Percentiles rank a stretch among this genome's conserved stretches.
These are phyloP conservation scores for Vombatus ursinus DNA, from an alignment of 2,113 vertebrate species.

Conservation along the genomic window DNA sequence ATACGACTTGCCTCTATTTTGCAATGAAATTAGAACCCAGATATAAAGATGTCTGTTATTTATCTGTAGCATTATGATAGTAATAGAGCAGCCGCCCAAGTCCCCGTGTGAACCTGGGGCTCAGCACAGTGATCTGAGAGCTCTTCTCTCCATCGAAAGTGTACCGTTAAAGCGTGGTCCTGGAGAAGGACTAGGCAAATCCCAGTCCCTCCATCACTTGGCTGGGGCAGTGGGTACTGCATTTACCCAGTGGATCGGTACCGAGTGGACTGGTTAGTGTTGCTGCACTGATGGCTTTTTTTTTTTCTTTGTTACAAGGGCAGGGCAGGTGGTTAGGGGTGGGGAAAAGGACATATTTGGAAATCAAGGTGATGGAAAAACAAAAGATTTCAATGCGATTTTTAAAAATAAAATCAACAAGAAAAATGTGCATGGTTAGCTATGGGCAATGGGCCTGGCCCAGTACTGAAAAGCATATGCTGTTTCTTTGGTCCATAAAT, in stretches of 20 bases:
- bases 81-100: not conserved
- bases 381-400: not conserved
- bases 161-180: not conserved
- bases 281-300: not conserved
- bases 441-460: not conserved
- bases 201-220: not conserved
- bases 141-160: conserved; percentile 25
- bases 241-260: not conserved
- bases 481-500: not conserved
- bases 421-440: not conserved
- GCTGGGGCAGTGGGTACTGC: not conserved
- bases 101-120: conserved; percentile 46
- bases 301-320: not conserved
- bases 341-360: not conserved
- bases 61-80: conserved; percentile 64
- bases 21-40: conserved; percentile 53
- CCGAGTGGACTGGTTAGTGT: not conserved
- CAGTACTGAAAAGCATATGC: not conserved
- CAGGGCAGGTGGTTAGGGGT: not conserved
- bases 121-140: not conserved
- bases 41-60: conserved; percentile 59
- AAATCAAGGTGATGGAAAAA: not conserved
- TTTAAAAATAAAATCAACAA: not conserved
- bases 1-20: conserved; percentile 44
- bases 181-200: not conserved